A percentile compares a stretch with the other conserved stretches of the same genome.
phyloP scores from a whole-genome alignment of 2,113 vertebrate genomes.

The Megaceryle torquata region DNA sequence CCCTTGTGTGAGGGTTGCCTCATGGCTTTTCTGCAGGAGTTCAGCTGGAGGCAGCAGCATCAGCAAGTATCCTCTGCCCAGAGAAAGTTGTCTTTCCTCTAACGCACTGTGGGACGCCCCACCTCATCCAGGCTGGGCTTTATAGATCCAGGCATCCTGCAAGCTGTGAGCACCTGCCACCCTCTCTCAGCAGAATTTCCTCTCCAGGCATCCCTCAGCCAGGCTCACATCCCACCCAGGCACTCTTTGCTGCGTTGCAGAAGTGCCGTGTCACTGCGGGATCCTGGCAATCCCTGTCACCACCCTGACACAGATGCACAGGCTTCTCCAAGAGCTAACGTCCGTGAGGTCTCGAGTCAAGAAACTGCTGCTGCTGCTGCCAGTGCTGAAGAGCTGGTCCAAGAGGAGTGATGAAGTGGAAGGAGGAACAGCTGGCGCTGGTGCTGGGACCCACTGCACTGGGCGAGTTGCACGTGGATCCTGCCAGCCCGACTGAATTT shows the following conservation, averaged over 20 bases:
- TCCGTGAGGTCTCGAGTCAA: accelerated
- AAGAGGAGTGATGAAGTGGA: slow-evolving; percentile 1
- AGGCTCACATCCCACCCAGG: accelerated
- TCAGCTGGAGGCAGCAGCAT: neutral
- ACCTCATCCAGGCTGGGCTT: neutral
- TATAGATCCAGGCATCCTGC: neutral
- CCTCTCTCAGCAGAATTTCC: neutral
- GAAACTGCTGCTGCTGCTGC: slow-evolving; percentile 3
- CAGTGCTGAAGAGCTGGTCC: neutral
- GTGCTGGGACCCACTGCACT: accelerated
- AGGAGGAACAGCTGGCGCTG: neutral
- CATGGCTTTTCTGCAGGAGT: neutral
- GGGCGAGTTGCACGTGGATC: accelerated
- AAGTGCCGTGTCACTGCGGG: accelerated
- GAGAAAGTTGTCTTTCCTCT: accelerated
- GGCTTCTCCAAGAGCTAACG: neutral
- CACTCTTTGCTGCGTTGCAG: neutral
- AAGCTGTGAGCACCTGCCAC: neutral
- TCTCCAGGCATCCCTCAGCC: neutral
- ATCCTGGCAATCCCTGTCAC: neutral
- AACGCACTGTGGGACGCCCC: neutral
- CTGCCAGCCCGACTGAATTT: neutral
- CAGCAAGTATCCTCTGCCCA: neutral
- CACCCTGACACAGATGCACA: neutral
- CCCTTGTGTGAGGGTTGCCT: neutral